Conservation (phyloP, 2,888 invertebrate species). For the Acronicta aceris region DNA sequence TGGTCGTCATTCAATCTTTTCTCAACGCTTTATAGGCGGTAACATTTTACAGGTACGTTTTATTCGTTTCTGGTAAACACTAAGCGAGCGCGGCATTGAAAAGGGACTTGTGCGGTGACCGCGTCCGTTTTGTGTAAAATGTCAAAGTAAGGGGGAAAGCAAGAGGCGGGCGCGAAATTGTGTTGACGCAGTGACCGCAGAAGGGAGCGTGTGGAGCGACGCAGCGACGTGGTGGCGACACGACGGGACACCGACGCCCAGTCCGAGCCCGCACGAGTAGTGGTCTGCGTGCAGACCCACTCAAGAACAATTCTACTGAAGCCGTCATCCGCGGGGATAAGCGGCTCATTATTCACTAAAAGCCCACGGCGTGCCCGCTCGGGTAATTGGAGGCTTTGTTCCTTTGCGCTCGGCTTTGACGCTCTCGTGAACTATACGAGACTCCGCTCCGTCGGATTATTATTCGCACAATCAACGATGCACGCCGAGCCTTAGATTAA, state of each 20-base stretch:
- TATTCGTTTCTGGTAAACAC: constrained; percentile 46
- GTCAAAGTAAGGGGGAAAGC: constrained; percentile 80
- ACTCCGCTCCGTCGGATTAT: constrained; percentile 75
- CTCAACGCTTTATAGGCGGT: constrained; percentile 28
- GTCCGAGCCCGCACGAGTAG: constrained; percentile 54
- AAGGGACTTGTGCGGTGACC: constrained; percentile 76
- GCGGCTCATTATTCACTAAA: constrained; percentile 89
- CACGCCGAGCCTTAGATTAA: constrained; percentile 78
- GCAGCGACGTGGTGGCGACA: constrained; percentile 17
- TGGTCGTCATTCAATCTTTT: constrained; percentile 21
- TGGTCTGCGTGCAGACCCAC: constrained; percentile 76
- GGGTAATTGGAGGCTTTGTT: constrained; percentile 88
- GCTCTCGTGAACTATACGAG: constrained; percentile 77
- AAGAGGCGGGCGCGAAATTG: constrained; percentile 74
- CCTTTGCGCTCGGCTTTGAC: constrained; percentile 84
- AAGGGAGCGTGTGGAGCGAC: constrained; percentile 49
- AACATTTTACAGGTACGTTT: constrained; percentile 38
- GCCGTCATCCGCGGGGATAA: constrained; percentile 84
- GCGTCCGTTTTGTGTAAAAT: constrained; percentile 81
- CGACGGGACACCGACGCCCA: constrained; percentile 16
- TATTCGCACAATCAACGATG: constrained; percentile 85
- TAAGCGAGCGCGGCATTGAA: constrained; percentile 66
- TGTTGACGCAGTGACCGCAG: constrained; percentile 80
- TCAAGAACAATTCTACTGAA: constrained; percentile 83
- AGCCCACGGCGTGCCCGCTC: constrained; percentile 86